These are phyloP conservation scores for Chironomus striatipennis DNA, from an alignment of 1,140 invertebrate species.

Conservation along the genomic window DNA sequence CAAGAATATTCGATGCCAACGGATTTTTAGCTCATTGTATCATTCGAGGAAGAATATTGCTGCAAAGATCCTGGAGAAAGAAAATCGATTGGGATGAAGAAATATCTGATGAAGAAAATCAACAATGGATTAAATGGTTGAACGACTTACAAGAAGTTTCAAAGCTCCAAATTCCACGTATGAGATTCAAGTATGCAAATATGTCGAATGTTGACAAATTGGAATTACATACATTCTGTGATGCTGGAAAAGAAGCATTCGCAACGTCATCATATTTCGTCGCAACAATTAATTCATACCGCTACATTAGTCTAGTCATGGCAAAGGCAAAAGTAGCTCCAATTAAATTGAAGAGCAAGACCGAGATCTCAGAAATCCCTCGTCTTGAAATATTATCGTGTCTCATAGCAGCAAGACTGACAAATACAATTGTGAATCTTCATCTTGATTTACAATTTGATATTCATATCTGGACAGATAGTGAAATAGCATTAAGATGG, in stretches of 20 bases:
- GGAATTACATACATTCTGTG: not conserved
- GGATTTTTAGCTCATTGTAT: constrained; percentile 31
- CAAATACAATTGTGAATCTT: not conserved
- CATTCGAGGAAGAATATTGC: constrained; percentile 30
- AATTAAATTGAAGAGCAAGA: not conserved
- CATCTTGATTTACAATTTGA: constrained; percentile 25
- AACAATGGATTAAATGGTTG: not conserved
- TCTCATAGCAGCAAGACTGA: not conserved
- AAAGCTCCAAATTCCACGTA: not conserved
- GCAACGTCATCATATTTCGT: not conserved
- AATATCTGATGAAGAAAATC: not conserved
- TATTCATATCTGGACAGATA: constrained; percentile 35
- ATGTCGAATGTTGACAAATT: not conserved
- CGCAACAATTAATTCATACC: not conserved
- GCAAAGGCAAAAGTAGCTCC: not conserved
- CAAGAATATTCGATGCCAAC: constrained; percentile 33
- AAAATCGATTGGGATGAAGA: not conserved
- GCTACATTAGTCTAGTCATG: not conserved
- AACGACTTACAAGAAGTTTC: not conserved
- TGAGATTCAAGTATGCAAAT: not conserved
- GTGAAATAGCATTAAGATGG: constrained; percentile 35
- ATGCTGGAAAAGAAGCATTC: not conserved
- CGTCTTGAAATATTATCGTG: not conserved
- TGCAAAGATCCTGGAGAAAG: constrained; percentile 31
- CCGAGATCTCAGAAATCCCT: not conserved